Evolutionary conservation across 2,797 vertebrate genomes (phyloP), one percentile per base, ranked within the genome.

Genomic region (Pempheris klunzingeri): DNA sequence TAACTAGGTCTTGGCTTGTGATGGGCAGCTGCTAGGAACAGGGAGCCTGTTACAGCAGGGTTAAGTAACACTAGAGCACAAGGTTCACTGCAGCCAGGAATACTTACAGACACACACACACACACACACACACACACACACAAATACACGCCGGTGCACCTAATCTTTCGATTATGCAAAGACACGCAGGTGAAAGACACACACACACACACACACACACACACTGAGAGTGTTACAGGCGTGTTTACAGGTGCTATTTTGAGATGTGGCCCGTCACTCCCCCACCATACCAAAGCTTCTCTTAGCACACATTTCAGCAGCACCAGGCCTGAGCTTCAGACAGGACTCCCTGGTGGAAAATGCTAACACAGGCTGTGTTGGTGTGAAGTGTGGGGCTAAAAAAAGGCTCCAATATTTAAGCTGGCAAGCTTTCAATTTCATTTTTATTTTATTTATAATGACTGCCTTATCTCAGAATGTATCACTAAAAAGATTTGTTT

Each of bases 51-150:
- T 84, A 82, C 84, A 84, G 68, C 65, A 84, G 83, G 80, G 83
- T 93, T 93, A 93, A 94, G 87, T 92, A 93, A 93, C 91, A 92
- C 66, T 47, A 46, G 63, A 86, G 87, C 76, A 83, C 89, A 90
- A 90, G 67, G 91, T 93, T 93, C 86, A 90, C 24, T 57, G 72
- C 80, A 83, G 84, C 83, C 85, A 85, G 84, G 64, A 87, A 90
- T 78, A 87, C 87, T 59, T 61, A 24, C 68, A 50, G 67, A 44
- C 69, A 54, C 69, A 73, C 61, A 38, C 71, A 39, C 74, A 36
- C 66, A 59, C 43, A n/a, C 62, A 66, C 57, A 62, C 14, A 58
- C 70, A 58, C 44, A 53, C 55, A 52, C 61, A 73, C 73, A 69
- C 46, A 66, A 38, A 83, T 38, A 81, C 78, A 87, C 71, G 69